These are phyloP conservation scores for Bombus huntii DNA, from an alignment of 1,140 invertebrate species.

Conservation along the genomic window DNA sequence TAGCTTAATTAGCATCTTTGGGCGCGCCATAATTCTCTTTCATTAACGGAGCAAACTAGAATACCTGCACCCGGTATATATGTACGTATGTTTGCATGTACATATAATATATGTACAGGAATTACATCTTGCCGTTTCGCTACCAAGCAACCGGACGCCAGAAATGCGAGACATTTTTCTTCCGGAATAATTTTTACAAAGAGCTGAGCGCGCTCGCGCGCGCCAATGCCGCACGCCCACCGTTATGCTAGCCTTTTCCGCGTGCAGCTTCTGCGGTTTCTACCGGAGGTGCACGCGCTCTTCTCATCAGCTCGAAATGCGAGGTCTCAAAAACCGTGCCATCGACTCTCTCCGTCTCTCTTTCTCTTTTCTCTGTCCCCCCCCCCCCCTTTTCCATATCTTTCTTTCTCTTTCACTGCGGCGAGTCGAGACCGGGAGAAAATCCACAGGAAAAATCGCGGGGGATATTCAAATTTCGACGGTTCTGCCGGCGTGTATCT, in stretches of 20 bases:
- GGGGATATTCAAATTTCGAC: slow-evolving; percentile 41
- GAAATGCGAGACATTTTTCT: slow-evolving; percentile 66
- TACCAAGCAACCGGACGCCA: slow-evolving; percentile 43
- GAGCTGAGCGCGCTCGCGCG: slow-evolving; percentile 4
- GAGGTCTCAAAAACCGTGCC: slow-evolving; percentile 36
- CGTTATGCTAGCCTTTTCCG: slow-evolving; percentile 12
- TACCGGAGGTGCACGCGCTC: slow-evolving; percentile 16
- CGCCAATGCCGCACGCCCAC: not conserved
- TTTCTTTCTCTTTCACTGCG: not conserved
- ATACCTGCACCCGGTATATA: slow-evolving; percentile 10
- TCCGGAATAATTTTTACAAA: slow-evolving; percentile 64
- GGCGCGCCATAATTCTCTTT: slow-evolving; percentile 58
- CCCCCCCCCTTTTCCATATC: not conserved
- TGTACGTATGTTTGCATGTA: too few relatives aligned
- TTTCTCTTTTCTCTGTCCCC: not conserved
- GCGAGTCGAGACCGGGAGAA: not conserved
- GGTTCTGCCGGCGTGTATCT: not conserved
- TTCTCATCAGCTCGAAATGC: slow-evolving; percentile 59
- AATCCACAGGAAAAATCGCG: slow-evolving; percentile 33
- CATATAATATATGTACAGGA: slow-evolving; percentile 11
- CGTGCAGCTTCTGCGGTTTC: slow-evolving; percentile 40
- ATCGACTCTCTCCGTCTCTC: slow-evolving; percentile 1
- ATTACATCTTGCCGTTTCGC: slow-evolving; percentile 42
- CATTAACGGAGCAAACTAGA: slow-evolving; percentile 63
- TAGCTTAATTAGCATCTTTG: slow-evolving; percentile 66